Percentiles rank a stretch among this genome's conserved stretches.
phyloP scores from a whole-genome alignment of 2,888 invertebrate species.

The Drosophila maculinotata region DNA sequence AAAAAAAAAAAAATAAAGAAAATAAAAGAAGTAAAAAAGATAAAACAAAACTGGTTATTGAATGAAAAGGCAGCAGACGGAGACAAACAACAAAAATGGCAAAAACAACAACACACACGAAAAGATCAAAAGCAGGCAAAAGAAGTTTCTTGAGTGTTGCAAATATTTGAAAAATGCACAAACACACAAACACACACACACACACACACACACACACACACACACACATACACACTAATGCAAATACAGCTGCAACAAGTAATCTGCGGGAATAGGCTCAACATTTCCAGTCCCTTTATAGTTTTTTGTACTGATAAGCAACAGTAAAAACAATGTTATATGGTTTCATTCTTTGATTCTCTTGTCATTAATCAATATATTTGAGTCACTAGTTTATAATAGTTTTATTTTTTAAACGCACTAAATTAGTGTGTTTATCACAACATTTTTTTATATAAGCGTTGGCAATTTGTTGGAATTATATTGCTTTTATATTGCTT shows the following conservation, averaged over 20 bases:
- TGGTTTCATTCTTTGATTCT: constrained; percentile 42
- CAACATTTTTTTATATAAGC: constrained; percentile 39
- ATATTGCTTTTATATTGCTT: constrained; percentile 41
- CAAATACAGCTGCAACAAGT: constrained; percentile 51
- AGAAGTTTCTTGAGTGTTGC: constrained; percentile 71
- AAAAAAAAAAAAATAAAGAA: constrained; percentile 35
- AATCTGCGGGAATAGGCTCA: constrained; percentile 9
- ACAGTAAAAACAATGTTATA: constrained; percentile 33
- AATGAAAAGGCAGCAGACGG: constrained; percentile 67
- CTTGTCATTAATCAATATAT: constrained; percentile 21
- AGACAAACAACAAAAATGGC: constrained; percentile 57
- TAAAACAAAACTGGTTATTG: constrained; percentile 76
- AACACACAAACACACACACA: constrained; percentile 31
- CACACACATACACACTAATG: constrained; percentile 8
- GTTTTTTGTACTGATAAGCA: constrained; percentile 23
- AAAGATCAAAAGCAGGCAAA: constrained; percentile 47
- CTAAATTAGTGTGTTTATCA: constrained; percentile 47
- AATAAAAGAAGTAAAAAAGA: constrained; percentile 25
- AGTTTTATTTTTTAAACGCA: constrained; percentile 25
- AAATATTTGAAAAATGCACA: constrained; percentile 74
- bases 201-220: constrained; percentile 16
- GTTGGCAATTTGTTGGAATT: constrained; percentile 25
- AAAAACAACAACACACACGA: constrained; percentile 46
- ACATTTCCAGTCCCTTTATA: constrained; percentile 9
- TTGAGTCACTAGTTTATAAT: constrained; percentile 30